Base-by-base conservation (phyloP, 2,888 invertebrate genomes). In the Minunthozetes semirufus region DNA sequence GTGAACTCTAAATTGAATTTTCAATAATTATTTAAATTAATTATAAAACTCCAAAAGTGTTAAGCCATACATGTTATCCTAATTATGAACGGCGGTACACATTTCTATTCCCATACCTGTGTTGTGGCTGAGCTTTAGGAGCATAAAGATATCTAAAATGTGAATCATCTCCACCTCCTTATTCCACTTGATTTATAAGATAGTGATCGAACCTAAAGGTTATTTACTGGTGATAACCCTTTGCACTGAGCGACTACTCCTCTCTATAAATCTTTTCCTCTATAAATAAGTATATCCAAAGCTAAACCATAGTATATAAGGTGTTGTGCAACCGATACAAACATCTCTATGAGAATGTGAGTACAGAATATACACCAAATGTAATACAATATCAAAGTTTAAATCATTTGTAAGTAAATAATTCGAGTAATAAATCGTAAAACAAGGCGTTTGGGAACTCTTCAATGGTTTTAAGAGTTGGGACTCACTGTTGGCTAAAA, bases 131-230 rank as follows among this genome's bases (percentile, higher is more conserved):
- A 19, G 46, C 46, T n/a, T 19, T 8, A 8, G 8, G n/a, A 13
- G 33, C 33, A 63, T 29, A 63, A 63, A 63, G 63, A 63, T 63
- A 63, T 63, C 63, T 63, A 33, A 63, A 63, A 63, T 63, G 27
- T 63, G 27, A 29, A 29, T 27, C 63, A 63, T 63, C 63, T 33
- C 63, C 63, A 25, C 63, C 63, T 63, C 33, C 63, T 29, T 63
- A 19, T 56, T 56, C 25, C 63, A 63, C 15, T 33, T 63, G 63
- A 63, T 63, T 63, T 63, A 63, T n/a, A n/a, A 63, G 63, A 63
- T 63, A 33, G 19, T n/a, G n/a, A 63, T 63, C 63, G 33, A 17
- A 29, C 15, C 63, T 33, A 63, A 63, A 33, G 63, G 63, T 63
- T 63, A 38, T 33, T 63, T 33, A 33, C 63, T 33, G 29, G 63